Percentiles rank a stretch among this genome's conserved stretches.
These are phyloP conservation scores for Rhabdomys pumilio DNA, from an alignment of 2,797 vertebrate genomes.

Conservation along the genomic window DNA sequence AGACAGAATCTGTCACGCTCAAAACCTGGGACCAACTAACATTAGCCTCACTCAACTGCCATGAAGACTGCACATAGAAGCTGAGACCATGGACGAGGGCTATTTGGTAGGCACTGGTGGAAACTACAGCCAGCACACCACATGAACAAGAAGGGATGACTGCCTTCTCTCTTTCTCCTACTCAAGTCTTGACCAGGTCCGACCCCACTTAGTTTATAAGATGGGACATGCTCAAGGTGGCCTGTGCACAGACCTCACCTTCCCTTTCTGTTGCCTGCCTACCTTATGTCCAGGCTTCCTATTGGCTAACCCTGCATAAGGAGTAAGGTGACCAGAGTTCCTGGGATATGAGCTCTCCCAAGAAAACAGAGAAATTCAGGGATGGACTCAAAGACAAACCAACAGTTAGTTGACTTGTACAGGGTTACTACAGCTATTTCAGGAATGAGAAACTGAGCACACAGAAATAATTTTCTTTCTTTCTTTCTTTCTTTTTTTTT, in stretches of 20 bases:
- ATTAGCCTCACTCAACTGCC: background rate
- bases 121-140: background rate
- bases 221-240: background rate
- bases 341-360: background rate
- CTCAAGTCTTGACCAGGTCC: background rate
- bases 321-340: slow-evolving; percentile 13
- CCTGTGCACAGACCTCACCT: background rate
- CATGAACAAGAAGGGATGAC: background rate
- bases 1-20: background rate
- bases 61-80: background rate
- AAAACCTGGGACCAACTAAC: background rate
- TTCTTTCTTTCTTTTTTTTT: background rate
- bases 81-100: background rate
- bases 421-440: background rate
- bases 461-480: slow-evolving; percentile 40
- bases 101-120: background rate
- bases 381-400: slow-evolving; percentile 18
- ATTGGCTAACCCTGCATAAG: background rate
- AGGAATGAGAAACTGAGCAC: slow-evolving; percentile 39
- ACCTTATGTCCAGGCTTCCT: slow-evolving; percentile 28
- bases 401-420: background rate
- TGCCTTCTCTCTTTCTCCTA: background rate
- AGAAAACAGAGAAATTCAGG: background rate
- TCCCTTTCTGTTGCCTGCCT: background rate
- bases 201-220: background rate